Percentiles rank a stretch among this genome's conserved stretches.
Conservation (phyloP, 2,113 vertebrate species). For the Dasyornis broadbenti region DNA sequence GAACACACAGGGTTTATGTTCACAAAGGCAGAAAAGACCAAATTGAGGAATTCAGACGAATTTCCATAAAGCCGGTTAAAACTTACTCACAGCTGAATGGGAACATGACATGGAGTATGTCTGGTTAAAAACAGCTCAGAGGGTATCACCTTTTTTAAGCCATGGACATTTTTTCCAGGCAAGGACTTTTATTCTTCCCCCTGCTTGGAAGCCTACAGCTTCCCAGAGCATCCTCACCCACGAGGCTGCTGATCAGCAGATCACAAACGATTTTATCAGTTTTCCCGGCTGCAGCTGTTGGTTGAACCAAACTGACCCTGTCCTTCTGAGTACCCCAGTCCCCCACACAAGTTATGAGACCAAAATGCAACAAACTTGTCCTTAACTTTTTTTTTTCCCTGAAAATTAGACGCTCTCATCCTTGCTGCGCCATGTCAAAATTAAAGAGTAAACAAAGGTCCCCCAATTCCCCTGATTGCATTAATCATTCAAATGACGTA, state of each 20-base stretch:
- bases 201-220: slow-evolving; percentile 17
- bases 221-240: slow-evolving; percentile 53
- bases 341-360: slow-evolving; percentile 16
- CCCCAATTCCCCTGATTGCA: slow-evolving; percentile 88
- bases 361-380: slow-evolving; percentile 73
- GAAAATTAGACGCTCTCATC: slow-evolving; percentile 73
- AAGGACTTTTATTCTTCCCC: not conserved
- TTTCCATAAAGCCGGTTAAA: slow-evolving; percentile 7
- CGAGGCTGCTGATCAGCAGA: slow-evolving; percentile 50
- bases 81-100: not conserved
- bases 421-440: slow-evolving; percentile 85
- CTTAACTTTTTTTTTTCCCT: slow-evolving; percentile 69
- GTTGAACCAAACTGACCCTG: slow-evolving; percentile 38
- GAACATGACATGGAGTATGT: not conserved
- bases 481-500: slow-evolving; percentile 96
- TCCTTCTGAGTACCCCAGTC: slow-evolving; percentile 15
- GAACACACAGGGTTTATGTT: not conserved
- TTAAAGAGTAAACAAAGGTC: slow-evolving; percentile 91
- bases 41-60: not conserved
- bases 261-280: slow-evolving; percentile 63
- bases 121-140: slow-evolving; percentile 50
- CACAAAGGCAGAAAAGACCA: not conserved
- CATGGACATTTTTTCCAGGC: not conserved
- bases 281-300: slow-evolving; percentile 53
- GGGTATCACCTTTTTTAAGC: slow-evolving; percentile 30